Percentiles rank a stretch among this genome's conserved stretches.
phyloP scores from a whole-genome alignment of 2,113 vertebrate species.

The Cheilinus undulatus region DNA sequence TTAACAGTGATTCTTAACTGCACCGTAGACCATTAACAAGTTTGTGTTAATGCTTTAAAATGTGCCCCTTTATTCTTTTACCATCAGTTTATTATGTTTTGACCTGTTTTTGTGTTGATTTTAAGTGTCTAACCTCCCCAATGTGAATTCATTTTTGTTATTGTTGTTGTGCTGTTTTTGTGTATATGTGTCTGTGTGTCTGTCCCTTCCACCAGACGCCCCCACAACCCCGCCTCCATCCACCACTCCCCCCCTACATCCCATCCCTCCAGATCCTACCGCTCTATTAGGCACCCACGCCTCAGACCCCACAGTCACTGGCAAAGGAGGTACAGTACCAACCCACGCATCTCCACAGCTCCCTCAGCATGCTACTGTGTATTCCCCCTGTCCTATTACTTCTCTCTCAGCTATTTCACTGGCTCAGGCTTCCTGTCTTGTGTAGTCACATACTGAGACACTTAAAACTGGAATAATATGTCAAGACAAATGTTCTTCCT shows the following conservation, averaged over 20 bases:
- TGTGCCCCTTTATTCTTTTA: slow-evolving; percentile 40
- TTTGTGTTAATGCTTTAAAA: slow-evolving; percentile 15
- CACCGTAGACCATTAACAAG: background rate
- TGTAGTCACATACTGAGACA: slow-evolving; percentile 3
- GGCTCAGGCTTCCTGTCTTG: slow-evolving; percentile 14
- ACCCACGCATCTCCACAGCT: slow-evolving; percentile 49
- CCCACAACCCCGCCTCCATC: slow-evolving; percentile 95
- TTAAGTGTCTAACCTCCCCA: slow-evolving; percentile 35
- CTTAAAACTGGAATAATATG: background rate
- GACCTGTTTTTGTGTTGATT: slow-evolving; percentile 21
- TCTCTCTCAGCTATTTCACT: slow-evolving; percentile 13
- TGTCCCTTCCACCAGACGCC: slow-evolving; percentile 94
- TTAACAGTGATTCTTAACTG: background rate
- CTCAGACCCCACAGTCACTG: slow-evolving; percentile 90
- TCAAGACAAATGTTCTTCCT: background rate
- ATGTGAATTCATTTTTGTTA: slow-evolving; percentile 54
- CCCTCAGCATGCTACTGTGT: slow-evolving; percentile 48
- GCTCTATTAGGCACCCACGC: slow-evolving; percentile 91
- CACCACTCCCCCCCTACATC: slow-evolving; percentile 94
- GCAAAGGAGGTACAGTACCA: slow-evolving; percentile 94
- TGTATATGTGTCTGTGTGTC: slow-evolving; percentile 86
- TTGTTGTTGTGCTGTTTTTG: slow-evolving; percentile 69
- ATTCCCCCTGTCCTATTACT: slow-evolving; percentile 9
- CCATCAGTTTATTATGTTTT: slow-evolving; percentile 35
- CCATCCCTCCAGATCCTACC: slow-evolving; percentile 94